These are phyloP conservation scores for Sesia bembeciformis DNA, from an alignment of 2,888 invertebrate genomes.

Conservation along the genomic window DNA sequence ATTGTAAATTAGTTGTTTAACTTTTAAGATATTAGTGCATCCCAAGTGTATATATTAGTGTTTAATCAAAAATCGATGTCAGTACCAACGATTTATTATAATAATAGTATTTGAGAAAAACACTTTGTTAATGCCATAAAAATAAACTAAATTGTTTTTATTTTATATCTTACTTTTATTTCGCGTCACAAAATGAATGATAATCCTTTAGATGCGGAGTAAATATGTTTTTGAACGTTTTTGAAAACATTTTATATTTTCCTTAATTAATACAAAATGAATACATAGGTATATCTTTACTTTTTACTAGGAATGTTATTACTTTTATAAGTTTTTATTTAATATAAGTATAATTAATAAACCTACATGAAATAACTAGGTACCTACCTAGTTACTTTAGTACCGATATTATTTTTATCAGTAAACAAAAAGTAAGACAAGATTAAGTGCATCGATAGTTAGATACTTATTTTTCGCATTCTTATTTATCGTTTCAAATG, in stretches of 20 bases:
- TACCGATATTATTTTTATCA: too few species aligned
- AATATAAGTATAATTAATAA: not conserved
- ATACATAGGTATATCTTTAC: not conserved
- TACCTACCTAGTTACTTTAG: too few species aligned
- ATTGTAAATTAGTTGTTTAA: slow-evolving; percentile 48
- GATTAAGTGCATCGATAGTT: too few species aligned
- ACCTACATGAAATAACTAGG: not conserved
- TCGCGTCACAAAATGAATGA: not conserved
- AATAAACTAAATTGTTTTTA: slow-evolving; percentile 71
- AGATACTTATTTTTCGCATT: too few species aligned
- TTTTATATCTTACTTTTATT: slow-evolving; percentile 18
- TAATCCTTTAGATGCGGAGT: too few species aligned
- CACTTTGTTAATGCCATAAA: slow-evolving; percentile 68
- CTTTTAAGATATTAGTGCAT: slow-evolving; percentile 43
- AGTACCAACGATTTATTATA: slow-evolving; percentile 70
- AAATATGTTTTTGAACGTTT: too few species aligned
- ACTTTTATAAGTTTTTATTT: not conserved
- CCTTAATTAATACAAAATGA: too few species aligned
- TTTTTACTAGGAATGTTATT: not conserved
- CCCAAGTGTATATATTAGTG: slow-evolving; percentile 57
- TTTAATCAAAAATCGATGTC: slow-evolving; percentile 56
- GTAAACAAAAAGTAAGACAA: too few species aligned
- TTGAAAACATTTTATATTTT: too few species aligned
- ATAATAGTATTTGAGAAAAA: slow-evolving; percentile 28
- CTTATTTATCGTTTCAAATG: too few species aligned